Percentiles rank a stretch among this genome's conserved stretches.
Evolutionary conservation across 2,797 vertebrate species (phyloP).

Genomic region (Xyrichtys novacula): DNA sequence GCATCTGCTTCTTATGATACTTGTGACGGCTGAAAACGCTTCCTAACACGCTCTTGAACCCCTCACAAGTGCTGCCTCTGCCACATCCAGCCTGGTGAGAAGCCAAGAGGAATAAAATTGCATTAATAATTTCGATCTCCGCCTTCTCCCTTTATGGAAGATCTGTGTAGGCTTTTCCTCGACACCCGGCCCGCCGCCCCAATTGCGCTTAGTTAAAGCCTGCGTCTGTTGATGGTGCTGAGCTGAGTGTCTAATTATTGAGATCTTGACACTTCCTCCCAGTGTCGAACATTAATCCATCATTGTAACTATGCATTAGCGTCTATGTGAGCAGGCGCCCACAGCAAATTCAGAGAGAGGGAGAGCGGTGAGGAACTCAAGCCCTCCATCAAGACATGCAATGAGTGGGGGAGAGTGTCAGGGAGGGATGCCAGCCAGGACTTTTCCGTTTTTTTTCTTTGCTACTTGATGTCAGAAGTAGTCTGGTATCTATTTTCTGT

Average conservation of each 20-base stretch:
- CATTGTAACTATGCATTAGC: slow-evolving; percentile 84
- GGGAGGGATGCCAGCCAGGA: slow-evolving; percentile 54
- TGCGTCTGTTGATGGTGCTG: slow-evolving; percentile 65
- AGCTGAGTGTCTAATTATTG: slow-evolving; percentile 84
- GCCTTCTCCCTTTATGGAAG: slow-evolving; percentile 50
- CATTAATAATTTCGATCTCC: slow-evolving; percentile 39
- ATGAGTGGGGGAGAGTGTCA: slow-evolving; percentile 36
- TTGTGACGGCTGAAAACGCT: slow-evolving; percentile 25
- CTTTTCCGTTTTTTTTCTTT: slow-evolving; percentile 32
- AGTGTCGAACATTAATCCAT: slow-evolving; percentile 81
- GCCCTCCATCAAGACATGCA: slow-evolving; percentile 62
- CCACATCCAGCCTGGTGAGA: slow-evolving; percentile 27
- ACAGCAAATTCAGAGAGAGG: slow-evolving; percentile 71
- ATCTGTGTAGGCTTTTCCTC: slow-evolving; percentile 28
- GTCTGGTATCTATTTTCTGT: slow-evolving; percentile 35
- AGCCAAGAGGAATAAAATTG: slow-evolving; percentile 27
- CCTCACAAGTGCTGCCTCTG: slow-evolving; percentile 22
- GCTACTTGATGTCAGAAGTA: slow-evolving; percentile 43
- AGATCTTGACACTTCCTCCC: slow-evolving; percentile 81
- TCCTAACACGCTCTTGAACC: slow-evolving; percentile 13
- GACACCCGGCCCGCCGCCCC: slow-evolving; percentile 5
- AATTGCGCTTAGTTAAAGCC: slow-evolving; percentile 55
- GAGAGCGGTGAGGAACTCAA: slow-evolving; percentile 47
- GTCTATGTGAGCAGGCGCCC: slow-evolving; percentile 69
- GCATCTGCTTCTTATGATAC: slow-evolving; percentile 57